Evolutionary conservation across 2,888 invertebrate species (phyloP).

Genomic region (Neelides folsomi): DNA sequence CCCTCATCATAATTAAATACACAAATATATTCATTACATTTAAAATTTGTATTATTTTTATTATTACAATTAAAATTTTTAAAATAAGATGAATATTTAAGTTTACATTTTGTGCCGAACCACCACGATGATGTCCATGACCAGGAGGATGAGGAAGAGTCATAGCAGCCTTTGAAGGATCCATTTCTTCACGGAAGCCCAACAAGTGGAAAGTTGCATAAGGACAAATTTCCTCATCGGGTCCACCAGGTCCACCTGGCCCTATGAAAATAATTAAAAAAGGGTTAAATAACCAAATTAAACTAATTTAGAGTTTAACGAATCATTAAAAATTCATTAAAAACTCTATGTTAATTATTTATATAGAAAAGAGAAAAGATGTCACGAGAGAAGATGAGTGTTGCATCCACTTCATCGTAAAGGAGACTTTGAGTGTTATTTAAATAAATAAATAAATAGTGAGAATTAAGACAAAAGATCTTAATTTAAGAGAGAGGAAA

Average conservation of each 20-base stretch:
- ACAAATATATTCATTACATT: too few relatives aligned
- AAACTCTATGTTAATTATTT: not conserved
- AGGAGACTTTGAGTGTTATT: not conserved
- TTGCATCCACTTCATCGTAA: too few relatives aligned
- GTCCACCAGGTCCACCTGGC: conserved; percentile 43
- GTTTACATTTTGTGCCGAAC: conserved; percentile 61
- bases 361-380: too few relatives aligned
- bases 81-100: conserved; percentile 18
- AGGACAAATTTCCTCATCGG: conserved; percentile 93
- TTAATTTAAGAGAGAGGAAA: not conserved
- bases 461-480: not conserved
- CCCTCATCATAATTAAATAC: too few relatives aligned
- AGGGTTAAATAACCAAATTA: conserved; percentile 5
- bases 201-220: conserved; percentile 92
- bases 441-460: not conserved
- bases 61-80: too few relatives aligned
- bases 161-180: conserved; percentile 76
- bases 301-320: conserved; percentile 1
- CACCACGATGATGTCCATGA: conserved; percentile 67
- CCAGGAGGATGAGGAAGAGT: conserved; percentile 67
- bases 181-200: conserved; percentile 91
- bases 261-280: too few relatives aligned
- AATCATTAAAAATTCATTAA: conserved; percentile 4
- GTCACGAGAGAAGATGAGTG: too few relatives aligned
- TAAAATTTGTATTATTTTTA: too few relatives aligned